Conservation (phyloP, 1,140 invertebrate genomes). For the Holotrichia oblita region DNA sequence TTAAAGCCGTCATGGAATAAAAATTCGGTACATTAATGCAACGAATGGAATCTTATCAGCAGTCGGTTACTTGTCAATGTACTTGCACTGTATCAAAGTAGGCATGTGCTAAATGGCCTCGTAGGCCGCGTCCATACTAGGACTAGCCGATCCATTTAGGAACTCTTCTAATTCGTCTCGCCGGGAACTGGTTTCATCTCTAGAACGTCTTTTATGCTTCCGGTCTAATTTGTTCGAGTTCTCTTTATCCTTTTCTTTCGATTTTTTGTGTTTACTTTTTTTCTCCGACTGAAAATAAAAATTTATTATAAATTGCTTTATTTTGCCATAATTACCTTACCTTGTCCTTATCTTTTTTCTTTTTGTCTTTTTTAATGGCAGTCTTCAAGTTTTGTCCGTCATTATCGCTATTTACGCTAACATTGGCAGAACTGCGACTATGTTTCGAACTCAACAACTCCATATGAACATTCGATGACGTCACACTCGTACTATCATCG, state of each 20-base stretch:
- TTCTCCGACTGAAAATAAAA: conserved; percentile 67
- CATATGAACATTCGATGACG: conserved; percentile 67
- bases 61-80: background rate
- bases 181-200: conserved; percentile 58
- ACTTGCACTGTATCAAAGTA: conserved; percentile 30
- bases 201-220: conserved; percentile 62
- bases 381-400: conserved; percentile 52
- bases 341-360: conserved; percentile 66
- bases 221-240: conserved; percentile 59
- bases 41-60: background rate
- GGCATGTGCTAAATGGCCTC: conserved; percentile 65
- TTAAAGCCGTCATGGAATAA: conserved; percentile 18
- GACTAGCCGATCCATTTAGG: conserved; percentile 66
- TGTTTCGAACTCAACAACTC: conserved; percentile 64
- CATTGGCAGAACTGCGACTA: conserved; percentile 62
- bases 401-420: conserved; percentile 60
- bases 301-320: too few relatives aligned
- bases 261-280: conserved; percentile 64
- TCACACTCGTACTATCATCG: conserved; percentile 63
- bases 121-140: conserved; percentile 64
- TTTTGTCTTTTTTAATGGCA: conserved; percentile 64
- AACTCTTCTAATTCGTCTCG: conserved; percentile 74
- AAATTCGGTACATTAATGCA: background rate
- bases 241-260: conserved; percentile 63
- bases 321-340: conserved; percentile 5